Evolutionary conservation across 1,140 invertebrate species (phyloP).

Genomic region (Trinorchestia longiramus): DNA sequence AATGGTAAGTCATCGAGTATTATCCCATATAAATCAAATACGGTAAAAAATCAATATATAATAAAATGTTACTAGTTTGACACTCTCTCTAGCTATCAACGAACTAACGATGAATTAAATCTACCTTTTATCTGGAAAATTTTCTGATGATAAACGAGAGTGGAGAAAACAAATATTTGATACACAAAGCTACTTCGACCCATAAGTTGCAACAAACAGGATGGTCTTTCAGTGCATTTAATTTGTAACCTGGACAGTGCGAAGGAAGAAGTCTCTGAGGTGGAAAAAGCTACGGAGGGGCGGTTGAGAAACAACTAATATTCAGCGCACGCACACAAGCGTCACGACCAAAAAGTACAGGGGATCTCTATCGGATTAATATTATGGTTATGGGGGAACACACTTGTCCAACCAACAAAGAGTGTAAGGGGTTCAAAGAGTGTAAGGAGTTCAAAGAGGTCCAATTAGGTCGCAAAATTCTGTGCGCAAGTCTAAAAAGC

Average conservation of each 20-base stretch:
- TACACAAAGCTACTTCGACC: background rate
- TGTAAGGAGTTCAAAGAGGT: background rate
- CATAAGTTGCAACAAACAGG: background rate
- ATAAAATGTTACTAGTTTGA: background rate
- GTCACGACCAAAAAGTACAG: constrained; percentile 12
- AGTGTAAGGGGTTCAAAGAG: background rate
- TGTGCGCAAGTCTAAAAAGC: background rate
- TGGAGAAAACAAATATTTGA: background rate
- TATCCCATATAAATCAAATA: background rate
- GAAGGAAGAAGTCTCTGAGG: background rate
- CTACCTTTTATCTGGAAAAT: background rate
- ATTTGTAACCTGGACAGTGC: background rate
- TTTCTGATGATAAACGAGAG: background rate
- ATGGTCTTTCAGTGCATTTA: background rate
- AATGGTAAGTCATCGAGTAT: background rate
- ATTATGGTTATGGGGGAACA: background rate
- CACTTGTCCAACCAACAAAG: background rate
- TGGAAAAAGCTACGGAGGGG: background rate
- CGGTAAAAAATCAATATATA: background rate
- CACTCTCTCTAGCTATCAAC: background rate
- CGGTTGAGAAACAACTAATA: background rate
- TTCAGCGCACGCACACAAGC: background rate
- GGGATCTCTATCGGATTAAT: constrained; percentile 14
- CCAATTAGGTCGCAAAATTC: constrained; percentile 7
- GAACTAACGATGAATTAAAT: background rate